phyloP scores from a whole-genome alignment of 2,797 vertebrate genomes.

The Anniella stebbinsi region DNA sequence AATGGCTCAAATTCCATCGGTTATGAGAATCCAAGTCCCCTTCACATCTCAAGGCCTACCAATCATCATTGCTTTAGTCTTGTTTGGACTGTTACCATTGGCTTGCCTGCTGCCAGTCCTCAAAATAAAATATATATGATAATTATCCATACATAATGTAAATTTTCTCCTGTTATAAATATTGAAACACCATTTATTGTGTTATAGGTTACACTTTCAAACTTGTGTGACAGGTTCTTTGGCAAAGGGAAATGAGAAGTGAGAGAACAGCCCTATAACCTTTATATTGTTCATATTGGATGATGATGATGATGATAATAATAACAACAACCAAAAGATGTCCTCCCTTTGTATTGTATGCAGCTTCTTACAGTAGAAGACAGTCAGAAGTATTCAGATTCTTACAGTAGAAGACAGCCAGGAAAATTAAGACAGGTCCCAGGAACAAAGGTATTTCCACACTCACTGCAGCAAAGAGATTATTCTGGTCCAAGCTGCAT shows the following conservation, averaged over 20 bases:
- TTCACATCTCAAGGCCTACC: neutral
- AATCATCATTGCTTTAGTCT: neutral
- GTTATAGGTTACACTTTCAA: neutral
- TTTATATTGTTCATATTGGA: neutral
- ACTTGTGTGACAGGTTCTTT: neutral
- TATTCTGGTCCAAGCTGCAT: neutral
- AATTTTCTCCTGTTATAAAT: neutral
- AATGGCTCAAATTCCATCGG: neutral
- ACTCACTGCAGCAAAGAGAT: neutral
- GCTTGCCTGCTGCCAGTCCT: neutral
- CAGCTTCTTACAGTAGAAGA: neutral
- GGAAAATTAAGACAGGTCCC: neutral
- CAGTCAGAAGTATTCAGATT: neutral
- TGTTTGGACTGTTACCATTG: neutral
- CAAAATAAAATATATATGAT: neutral
- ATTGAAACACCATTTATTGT: neutral
- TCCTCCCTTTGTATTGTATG: neutral
- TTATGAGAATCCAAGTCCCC: neutral
- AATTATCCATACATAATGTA: neutral
- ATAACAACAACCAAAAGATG: neutral
- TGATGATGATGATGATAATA: neutral
- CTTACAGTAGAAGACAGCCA: neutral
- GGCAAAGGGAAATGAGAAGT: neutral
- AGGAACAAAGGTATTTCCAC: neutral
- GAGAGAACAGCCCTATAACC: neutral